These are phyloP conservation scores for Neodontobutis hainanensis DNA, from an alignment of 2,113 vertebrate genomes.

Conservation along the genomic window DNA sequence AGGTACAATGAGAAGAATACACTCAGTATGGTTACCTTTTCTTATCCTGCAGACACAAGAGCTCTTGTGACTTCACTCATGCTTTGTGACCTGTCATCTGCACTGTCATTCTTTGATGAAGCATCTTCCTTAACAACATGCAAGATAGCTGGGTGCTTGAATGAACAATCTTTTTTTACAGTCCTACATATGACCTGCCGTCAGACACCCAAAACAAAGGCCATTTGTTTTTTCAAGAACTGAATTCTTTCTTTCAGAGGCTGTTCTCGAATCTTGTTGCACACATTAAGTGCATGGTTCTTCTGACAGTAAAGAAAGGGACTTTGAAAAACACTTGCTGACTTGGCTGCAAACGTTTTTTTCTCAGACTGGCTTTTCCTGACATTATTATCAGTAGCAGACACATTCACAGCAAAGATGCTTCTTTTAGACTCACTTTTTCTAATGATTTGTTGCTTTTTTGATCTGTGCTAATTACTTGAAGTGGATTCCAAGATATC, in stretches of 20 bases:
- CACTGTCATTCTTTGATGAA: not conserved
- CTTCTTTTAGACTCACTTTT: too few species aligned
- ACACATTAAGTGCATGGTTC: not conserved
- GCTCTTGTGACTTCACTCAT: not conserved
- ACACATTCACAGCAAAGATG: not conserved
- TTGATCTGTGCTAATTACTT: too few species aligned
- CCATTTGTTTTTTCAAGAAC: conserved; percentile 21
- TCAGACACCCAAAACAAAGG: conserved; percentile 37
- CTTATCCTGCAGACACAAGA: not conserved
- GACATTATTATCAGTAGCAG: too few species aligned
- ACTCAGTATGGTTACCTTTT: too few species aligned
- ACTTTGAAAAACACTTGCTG: not conserved
- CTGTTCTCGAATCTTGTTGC: conserved; percentile 10
- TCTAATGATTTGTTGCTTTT: too few species aligned
- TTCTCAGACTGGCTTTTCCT: too few species aligned
- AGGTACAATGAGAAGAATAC: not conserved
- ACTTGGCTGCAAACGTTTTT: too few species aligned
- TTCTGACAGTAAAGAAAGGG: too few species aligned
- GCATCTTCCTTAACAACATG: conserved; percentile 1
- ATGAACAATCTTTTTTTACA: conserved; percentile 20
- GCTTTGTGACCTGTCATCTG: not conserved
- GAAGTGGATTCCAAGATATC: not conserved
- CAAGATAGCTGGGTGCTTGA: conserved; percentile 9
- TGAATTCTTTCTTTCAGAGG: conserved; percentile 8
- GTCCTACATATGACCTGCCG: not conserved